Evolutionary conservation across 2,888 invertebrate genomes (phyloP).

Genomic region (Lymantria monacha): DNA sequence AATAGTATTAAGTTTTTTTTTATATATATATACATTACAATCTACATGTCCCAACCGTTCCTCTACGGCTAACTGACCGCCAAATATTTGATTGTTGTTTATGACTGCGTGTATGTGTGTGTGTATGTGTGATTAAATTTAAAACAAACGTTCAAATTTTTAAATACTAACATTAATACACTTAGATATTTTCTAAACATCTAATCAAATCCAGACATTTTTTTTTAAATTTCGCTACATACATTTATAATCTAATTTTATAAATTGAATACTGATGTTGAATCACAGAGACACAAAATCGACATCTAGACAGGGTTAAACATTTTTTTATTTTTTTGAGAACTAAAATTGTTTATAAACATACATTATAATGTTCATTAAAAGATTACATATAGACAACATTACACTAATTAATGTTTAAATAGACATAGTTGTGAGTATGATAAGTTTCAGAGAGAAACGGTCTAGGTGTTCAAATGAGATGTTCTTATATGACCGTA

Average conservation of each 20-base stretch:
- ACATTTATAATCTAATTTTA: constrained; percentile 17
- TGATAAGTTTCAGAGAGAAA: constrained; percentile 40
- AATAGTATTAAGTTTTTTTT: constrained; percentile 48
- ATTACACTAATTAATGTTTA: neutral
- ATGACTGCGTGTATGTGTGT: no score
- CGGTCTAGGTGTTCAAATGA: constrained; percentile 40
- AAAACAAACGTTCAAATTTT: constrained; percentile 13
- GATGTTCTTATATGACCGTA: constrained; percentile 8
- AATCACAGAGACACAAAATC: constrained; percentile 5
- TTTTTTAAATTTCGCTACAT: constrained; percentile 18
- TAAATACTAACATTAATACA: constrained; percentile 31
- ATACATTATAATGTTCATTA: constrained; percentile 21
- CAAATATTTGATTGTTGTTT: constrained; percentile 6
- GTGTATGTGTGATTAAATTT: constrained; percentile 6
- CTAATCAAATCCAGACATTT: constrained; percentile 10
- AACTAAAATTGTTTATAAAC: constrained; percentile 26
- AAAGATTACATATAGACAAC: neutral
- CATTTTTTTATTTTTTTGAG: constrained; percentile 7
- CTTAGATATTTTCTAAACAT: constrained; percentile 26
- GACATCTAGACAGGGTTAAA: neutral
- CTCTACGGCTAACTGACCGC: constrained; percentile 33
- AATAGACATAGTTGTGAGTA: neutral
- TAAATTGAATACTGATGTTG: constrained; percentile 8
- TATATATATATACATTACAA: constrained; percentile 61
- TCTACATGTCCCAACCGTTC: constrained; percentile 62